phyloP scores from a whole-genome alignment of 2,888 invertebrate genomes.

The Ennomos erosarius region DNA sequence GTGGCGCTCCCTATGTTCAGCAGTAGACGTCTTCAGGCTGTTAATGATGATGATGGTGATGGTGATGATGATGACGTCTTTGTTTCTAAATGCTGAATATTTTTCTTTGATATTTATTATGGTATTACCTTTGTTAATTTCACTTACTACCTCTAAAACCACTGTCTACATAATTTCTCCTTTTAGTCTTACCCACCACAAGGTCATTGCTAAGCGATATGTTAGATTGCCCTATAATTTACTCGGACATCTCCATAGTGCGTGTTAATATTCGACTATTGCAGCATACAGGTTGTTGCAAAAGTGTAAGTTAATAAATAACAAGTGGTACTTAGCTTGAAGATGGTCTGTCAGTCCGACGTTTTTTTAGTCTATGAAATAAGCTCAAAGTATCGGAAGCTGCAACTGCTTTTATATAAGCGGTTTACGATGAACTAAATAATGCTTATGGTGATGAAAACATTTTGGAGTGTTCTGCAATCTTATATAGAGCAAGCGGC shows the following conservation, averaged over 20 bases:
- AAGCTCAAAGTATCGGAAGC: conserved; percentile 11
- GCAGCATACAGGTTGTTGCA: conserved; percentile 21
- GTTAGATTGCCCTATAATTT: conserved; percentile 9
- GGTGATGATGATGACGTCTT: too few species aligned
- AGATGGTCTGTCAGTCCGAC: conserved; percentile 24
- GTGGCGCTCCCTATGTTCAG: too few species aligned
- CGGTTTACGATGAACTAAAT: too few species aligned
- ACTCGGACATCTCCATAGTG: conserved; percentile 14
- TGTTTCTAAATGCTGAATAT: too few species aligned
- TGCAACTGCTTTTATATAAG: background rate
- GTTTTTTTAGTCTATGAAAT: conserved; percentile 8
- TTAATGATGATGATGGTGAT: too few species aligned
- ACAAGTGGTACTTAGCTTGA: conserved; percentile 14
- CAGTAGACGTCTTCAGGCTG: too few species aligned
- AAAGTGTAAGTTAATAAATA: conserved; percentile 28
- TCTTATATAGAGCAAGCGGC: too few species aligned
- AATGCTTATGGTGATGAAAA: too few species aligned
- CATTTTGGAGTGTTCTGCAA: too few species aligned
- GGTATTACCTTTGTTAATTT: background rate
- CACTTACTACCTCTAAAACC: conserved; percentile 4
- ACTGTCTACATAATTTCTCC: too few species aligned
- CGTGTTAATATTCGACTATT: conserved; percentile 22
- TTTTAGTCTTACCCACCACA: background rate
- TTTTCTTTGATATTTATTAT: too few species aligned
- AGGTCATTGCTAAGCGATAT: conserved; percentile 24